phyloP scores from a whole-genome alignment of 2,113 vertebrate species.

The Cathartes aura region DNA sequence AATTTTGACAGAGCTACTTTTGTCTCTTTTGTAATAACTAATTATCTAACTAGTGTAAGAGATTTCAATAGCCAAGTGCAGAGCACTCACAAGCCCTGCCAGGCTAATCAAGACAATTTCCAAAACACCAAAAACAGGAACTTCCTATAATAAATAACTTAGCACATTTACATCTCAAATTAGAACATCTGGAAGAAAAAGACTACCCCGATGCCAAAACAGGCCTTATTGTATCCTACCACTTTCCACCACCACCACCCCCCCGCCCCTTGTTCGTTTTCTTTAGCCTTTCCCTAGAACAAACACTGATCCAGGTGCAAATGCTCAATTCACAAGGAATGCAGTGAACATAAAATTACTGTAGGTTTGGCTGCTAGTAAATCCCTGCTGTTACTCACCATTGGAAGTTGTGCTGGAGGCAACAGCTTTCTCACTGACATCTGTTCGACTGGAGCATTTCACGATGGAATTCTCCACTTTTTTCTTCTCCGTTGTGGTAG shows the following conservation, averaged over 20 bases:
- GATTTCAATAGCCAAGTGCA: conserved; percentile 48
- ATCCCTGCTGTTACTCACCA: conserved; percentile 82
- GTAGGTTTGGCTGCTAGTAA: conserved; percentile 60
- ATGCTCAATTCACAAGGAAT: conserved; percentile 69
- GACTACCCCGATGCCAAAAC: conserved; percentile 10
- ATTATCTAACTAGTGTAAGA: conserved; percentile 27
- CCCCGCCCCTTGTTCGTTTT: neutral
- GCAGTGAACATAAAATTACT: conserved; percentile 59
- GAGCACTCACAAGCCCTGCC: conserved; percentile 41
- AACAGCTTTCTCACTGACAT: conserved; percentile 98
- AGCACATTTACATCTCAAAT: conserved; percentile 68
- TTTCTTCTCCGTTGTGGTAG: conserved; percentile 92
- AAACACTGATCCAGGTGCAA: conserved; percentile 69
- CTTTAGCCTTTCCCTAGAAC: conserved; percentile 46
- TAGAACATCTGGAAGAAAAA: conserved; percentile 70
- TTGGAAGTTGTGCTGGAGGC: conserved; percentile 99
- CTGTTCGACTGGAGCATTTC: conserved; percentile 88
- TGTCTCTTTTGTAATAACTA: conserved; percentile 46
- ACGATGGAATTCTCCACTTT: conserved; percentile 96
- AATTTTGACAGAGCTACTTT: conserved; percentile 45
- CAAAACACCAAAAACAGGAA: conserved; percentile 66
- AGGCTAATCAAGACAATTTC: conserved; percentile 66
- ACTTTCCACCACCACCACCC: neutral
- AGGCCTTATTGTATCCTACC: conserved; percentile 27
- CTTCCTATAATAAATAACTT: conserved; percentile 73